Evolutionary conservation across 1,140 invertebrate genomes (phyloP).

Genomic region (Lepidurus arcticus): DNA sequence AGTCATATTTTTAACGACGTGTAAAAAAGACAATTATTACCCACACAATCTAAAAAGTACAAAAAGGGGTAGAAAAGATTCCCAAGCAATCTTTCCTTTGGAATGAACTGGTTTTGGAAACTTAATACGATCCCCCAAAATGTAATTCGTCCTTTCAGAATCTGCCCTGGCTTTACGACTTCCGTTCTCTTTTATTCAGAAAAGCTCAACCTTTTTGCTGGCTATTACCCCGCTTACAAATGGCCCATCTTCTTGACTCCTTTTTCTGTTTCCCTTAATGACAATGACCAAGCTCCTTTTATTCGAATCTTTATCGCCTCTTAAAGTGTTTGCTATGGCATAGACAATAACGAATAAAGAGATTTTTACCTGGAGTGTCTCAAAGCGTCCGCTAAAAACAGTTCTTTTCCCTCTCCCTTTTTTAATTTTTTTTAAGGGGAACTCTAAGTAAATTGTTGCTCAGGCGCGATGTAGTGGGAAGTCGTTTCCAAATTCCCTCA

Average conservation of each 20-base stretch:
- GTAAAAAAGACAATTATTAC: neutral
- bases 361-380: neutral
- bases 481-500: neutral
- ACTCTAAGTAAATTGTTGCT: neutral
- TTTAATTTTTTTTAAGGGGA: neutral
- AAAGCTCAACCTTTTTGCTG: neutral
- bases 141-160: neutral
- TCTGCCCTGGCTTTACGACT: neutral
- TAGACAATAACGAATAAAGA: neutral
- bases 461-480: neutral
- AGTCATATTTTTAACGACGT: neutral
- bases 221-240: neutral
- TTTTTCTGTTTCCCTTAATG: constrained; percentile 1
- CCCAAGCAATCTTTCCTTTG: neutral
- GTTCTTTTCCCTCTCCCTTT: neutral
- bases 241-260: neutral
- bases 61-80: neutral
- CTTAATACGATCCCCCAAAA: neutral
- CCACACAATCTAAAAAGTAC: neutral
- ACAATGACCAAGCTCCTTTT: neutral
- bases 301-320: neutral
- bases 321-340: constrained; percentile 16
- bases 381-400: neutral
- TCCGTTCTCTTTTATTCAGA: neutral
- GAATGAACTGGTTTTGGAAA: neutral